Conservation (phyloP, 1,140 invertebrate species). For the Globodera ellingtonae region DNA sequence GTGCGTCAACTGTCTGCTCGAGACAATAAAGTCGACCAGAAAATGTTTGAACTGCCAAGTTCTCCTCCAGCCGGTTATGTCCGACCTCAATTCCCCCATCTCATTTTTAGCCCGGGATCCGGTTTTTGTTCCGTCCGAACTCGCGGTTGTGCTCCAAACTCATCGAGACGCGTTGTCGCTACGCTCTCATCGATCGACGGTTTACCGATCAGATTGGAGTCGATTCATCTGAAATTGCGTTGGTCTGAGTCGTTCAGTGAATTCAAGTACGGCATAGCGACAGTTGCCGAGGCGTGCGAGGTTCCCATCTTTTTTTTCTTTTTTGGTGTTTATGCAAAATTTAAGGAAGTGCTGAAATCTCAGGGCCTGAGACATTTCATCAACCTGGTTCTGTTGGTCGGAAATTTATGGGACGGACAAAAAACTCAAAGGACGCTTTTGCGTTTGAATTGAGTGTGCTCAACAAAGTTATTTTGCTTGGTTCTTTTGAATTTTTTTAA, state of each 20-base stretch:
- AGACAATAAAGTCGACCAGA: conserved; percentile 30
- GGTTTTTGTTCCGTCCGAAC: conserved; percentile 29
- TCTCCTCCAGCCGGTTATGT: too few relatives aligned
- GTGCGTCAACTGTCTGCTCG: conserved; percentile 28
- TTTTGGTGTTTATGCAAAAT: not conserved
- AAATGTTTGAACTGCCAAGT: conserved; percentile 33
- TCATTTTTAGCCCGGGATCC: conserved; percentile 33
- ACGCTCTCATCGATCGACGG: conserved; percentile 44
- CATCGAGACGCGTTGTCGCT: conserved; percentile 37
- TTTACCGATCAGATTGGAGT: conserved; percentile 43
- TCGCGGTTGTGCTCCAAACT: conserved; percentile 36
- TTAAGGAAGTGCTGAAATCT: conserved; percentile 40
- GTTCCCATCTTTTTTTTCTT: not conserved
- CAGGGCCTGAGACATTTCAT: conserved; percentile 39
- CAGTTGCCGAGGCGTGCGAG: conserved; percentile 46
- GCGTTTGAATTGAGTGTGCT: conserved; percentile 44
- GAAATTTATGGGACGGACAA: conserved; percentile 50
- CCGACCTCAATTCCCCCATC: too few relatives aligned
- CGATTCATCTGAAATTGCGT: conserved; percentile 40
- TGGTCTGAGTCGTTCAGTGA: conserved; percentile 37
- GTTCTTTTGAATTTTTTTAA: conserved; percentile 23
- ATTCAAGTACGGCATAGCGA: conserved; percentile 40
- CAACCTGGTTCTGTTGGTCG: conserved; percentile 44
- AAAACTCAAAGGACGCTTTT: conserved; percentile 40
- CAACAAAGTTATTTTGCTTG: conserved; percentile 35